phyloP scores from a whole-genome alignment of 2,888 invertebrate genomes.

The Yponomeuta sedellus region DNA sequence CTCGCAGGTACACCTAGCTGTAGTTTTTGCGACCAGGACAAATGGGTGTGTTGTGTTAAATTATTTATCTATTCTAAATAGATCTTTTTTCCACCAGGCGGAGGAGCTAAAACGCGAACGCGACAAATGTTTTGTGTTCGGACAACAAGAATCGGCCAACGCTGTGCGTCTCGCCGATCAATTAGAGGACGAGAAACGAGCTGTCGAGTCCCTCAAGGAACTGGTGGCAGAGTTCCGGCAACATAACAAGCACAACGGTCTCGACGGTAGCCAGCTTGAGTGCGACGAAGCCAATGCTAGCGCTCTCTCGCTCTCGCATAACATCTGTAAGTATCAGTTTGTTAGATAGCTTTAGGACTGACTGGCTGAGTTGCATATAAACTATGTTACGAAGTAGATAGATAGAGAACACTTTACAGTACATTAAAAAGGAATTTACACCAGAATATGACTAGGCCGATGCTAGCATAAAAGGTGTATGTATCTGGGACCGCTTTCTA shows the following conservation, averaged over 20 bases:
- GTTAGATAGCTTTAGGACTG: no score
- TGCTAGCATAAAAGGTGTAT: no score
- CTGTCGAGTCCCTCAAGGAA: conserved; percentile 43
- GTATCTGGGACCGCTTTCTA: no score
- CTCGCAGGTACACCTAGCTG: no score
- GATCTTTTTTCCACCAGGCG: conserved; percentile 37
- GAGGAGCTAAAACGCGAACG: conserved; percentile 62
- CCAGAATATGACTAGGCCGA: no score
- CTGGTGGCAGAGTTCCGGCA: conserved; percentile 50
- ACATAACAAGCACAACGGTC: conserved; percentile 47
- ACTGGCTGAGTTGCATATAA: no score
- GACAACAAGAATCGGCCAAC: conserved; percentile 44
- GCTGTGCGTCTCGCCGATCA: conserved; percentile 44
- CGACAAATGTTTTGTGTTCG: conserved; percentile 48
- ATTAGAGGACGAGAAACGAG: conserved; percentile 44
- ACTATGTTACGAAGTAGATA: no score
- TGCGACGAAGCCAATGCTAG: conserved; percentile 62
- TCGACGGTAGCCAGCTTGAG: conserved; percentile 55
- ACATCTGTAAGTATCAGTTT: conserved; percentile 46
- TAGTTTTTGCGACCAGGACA: no score
- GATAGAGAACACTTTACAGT: no score
- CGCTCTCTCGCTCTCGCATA: conserved; percentile 44
- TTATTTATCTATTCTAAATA: no score
- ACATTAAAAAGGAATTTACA: no score
- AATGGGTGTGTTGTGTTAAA: no score